Evolutionary conservation across 1,140 invertebrate species (phyloP).

Genomic region (Drosophila mayri): DNA sequence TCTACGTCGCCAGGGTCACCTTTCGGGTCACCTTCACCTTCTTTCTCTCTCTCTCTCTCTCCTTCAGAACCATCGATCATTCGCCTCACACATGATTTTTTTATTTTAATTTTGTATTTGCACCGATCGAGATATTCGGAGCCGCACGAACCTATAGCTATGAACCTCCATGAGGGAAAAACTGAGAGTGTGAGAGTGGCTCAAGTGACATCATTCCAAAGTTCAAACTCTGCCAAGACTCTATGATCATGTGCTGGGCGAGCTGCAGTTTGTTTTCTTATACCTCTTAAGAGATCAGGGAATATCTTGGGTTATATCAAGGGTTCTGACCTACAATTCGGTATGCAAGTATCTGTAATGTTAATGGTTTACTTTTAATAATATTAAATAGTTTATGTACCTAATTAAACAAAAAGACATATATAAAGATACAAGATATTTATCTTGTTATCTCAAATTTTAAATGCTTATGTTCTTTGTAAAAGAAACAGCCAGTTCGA

Average conservation of each 20-base stretch:
- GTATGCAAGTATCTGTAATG: background rate
- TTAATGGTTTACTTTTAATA: background rate
- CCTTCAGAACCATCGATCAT: conserved; percentile 45
- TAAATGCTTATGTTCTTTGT: too few species aligned
- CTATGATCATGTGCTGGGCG: conserved; percentile 9
- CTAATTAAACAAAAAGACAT: background rate
- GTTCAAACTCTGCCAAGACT: conserved; percentile 48
- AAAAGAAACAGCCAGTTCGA: background rate
- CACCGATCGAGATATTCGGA: conserved; percentile 12
- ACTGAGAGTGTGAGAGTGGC: conserved; percentile 21
- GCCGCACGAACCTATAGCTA: conserved; percentile 6
- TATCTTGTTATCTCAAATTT: too few species aligned
- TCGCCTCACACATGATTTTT: conserved; percentile 34
- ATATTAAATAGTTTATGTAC: background rate
- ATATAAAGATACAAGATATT: too few species aligned
- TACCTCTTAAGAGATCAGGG: background rate
- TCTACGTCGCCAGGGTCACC: conserved; percentile 32
- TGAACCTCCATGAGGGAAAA: conserved; percentile 16
- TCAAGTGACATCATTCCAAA: conserved; percentile 72
- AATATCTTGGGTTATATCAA: background rate
- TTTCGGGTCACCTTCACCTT: conserved; percentile 60
- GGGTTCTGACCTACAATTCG: background rate
- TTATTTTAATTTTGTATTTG: background rate
- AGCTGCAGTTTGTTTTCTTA: conserved; percentile 4
- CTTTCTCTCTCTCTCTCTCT: background rate